A percentile compares a stretch with the other conserved stretches of the same genome.
Conservation (phyloP, 2,113 vertebrate species). For the Dipodomys stephensi region DNA sequence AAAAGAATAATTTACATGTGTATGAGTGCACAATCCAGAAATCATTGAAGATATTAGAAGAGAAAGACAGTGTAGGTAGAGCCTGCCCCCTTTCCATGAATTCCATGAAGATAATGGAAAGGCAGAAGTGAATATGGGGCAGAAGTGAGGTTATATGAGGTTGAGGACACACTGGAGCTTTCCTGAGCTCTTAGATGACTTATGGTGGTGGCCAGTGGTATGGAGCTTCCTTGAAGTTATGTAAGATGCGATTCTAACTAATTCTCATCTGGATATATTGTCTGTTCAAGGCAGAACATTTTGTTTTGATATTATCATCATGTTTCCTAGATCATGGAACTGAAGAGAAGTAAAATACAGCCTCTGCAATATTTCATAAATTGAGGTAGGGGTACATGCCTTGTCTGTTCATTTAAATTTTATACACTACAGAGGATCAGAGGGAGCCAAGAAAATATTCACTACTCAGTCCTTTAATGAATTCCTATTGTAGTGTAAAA, state of each 20-base stretch:
- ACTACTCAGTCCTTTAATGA: neutral
- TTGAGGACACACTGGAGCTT: neutral
- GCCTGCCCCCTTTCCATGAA: neutral
- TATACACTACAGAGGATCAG: neutral
- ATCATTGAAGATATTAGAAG: neutral
- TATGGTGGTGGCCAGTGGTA: neutral
- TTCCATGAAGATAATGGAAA: neutral
- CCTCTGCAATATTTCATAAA: conserved; percentile 31
- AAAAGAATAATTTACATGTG: neutral
- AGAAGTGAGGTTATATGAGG: neutral
- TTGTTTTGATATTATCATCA: conserved; percentile 36
- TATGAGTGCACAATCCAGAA: neutral
- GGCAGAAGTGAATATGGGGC: neutral
- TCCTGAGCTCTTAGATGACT: neutral
- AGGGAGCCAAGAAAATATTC: neutral
- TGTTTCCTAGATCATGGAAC: conserved; percentile 31
- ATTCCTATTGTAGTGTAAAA: conserved; percentile 6
- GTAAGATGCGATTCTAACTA: neutral
- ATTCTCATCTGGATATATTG: neutral
- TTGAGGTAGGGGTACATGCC: neutral
- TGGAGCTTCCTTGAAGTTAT: neutral
- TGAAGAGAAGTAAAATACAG: conserved; percentile 30
- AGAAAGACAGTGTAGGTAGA: neutral
- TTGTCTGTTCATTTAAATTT: conserved; percentile 38
- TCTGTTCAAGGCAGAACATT: conserved; percentile 31